Evolutionary conservation across 2,888 invertebrate genomes (phyloP), one percentile per base, ranked within the genome.

Genomic region (Perithous albicinctus): DNA sequence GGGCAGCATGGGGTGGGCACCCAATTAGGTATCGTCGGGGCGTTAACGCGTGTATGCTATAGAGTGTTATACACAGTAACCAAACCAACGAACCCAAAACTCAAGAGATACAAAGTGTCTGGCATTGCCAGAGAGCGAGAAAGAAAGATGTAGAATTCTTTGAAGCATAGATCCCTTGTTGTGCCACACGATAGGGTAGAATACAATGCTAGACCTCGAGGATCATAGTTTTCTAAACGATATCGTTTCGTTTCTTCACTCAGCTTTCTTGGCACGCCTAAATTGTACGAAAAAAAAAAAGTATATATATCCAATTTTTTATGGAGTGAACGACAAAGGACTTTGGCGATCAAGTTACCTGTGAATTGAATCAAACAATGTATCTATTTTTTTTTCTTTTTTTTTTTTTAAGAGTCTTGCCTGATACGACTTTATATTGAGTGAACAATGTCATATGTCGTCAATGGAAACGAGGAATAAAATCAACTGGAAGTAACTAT

Each of bases 11-110:
- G 90, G 92, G 92, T 87, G 89, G 83, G 84, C 87, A 89, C 90
- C 92, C 92, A 92, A 92, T 92, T 92, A 92, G 91, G 90, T 88
- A 88, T 89, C 89, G 88, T 85, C 83, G 84, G 88, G 87, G 88
- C 88, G 88, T 89, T 86, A 89, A 88, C 87, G 85, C 78, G 85
- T 82, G 83, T 78, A 76, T 76, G 35, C 83, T 67, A 75, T 59
- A 78, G 54, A 75, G 64, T 67, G 67, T 76, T 76, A n/a, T n/a
- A 67, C 46, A 66, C 43, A 54, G 59, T 82, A 84, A 84, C 85
- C 84, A 80, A 76, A 87, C 83, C 81, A 70, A 84, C 83, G 84
- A 86, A 66, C 46, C 69, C 78, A 75, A n/a, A 82, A 72, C 82
- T 72, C 66, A 85, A 86, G 82, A 90, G 90, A 91, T 89, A 89